Base-by-base conservation (phyloP, 1,140 invertebrate genomes). In the Dendrolimus punctatus region DNA sequence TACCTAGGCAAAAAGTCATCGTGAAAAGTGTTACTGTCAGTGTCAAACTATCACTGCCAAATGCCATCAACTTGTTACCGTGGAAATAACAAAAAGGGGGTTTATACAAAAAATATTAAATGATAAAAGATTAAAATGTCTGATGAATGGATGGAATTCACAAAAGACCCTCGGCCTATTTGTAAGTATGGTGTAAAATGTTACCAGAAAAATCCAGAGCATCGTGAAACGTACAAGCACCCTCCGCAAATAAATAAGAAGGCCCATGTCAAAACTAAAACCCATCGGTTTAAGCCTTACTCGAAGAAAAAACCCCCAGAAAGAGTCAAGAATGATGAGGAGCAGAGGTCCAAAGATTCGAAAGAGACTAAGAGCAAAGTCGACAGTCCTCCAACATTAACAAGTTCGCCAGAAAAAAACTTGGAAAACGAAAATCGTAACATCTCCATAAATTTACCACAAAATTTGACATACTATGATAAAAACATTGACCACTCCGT, bases 111-210 rank as follows among this genome's bases (percentile, higher is more conserved):
- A 23, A 23, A 23, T 23, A 23, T n/a, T n/a, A n/a, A n/a, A 3
- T 50, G 36, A 9, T 40, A 40, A 50, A 40, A n/a, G 23, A 42
- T 36, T 47, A 71, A 7, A 50, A 85, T 84, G 80, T 74, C 80
- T 47, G 69, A 77, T 6, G 76, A 76, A 55, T 79, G 76, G 73
- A 51, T 64, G 58, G 57, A 62, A 6, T 85, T 76, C 54, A 54
- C 66, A 39, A 68, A 80, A 47, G 85, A 88, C 63, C 44, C 76
- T n/a, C 68, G 85, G 71, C 72, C 55, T 36, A 55, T 71, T 49
- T 97, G 95, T 80, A 93, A 93, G 86, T 96, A 95, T 76, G 94
- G 94, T 40, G 77, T 66, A 10, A 91, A 92, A 64, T 97, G 95
- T 84, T 97, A 96, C 84, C 93, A 95, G 71, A 95, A 93, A 79